These are phyloP conservation scores for Octodon degus DNA, from an alignment of 2,113 vertebrate genomes.

Conservation along the genomic window DNA sequence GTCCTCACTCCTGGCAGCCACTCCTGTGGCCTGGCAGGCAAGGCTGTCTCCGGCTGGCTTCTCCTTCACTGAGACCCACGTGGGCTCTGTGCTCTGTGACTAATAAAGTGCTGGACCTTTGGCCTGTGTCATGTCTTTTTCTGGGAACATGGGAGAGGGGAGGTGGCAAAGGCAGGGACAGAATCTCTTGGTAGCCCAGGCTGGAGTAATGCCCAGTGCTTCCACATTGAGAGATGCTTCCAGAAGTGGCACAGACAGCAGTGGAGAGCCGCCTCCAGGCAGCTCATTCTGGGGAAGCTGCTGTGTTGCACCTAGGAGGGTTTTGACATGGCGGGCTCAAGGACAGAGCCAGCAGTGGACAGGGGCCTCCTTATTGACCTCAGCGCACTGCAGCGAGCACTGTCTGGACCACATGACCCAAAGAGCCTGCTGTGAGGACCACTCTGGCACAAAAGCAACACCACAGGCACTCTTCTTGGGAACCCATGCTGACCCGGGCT, in stretches of 20 bases:
- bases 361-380: neutral
- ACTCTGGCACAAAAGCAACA: accelerated
- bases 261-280: neutral
- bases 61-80: neutral
- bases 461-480: accelerated
- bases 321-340: accelerated
- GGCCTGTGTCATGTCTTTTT: slow-evolving; percentile 51
- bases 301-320: neutral
- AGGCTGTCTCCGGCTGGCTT: neutral
- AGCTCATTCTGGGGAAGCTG: neutral
- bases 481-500: too few relatives aligned
- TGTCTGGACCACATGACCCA: accelerated
- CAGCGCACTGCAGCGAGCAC: accelerated
- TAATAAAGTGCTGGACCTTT: slow-evolving; percentile 71
- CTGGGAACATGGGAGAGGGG: neutral
- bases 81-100: neutral
- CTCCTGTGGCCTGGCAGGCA: neutral
- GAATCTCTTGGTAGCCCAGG: neutral
- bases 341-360: neutral
- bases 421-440: neutral
- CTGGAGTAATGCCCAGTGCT: neutral
- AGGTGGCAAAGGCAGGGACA: neutral
- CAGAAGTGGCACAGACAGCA: neutral
- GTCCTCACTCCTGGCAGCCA: too few relatives aligned
- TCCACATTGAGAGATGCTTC: neutral